Base-by-base conservation (phyloP, 1,140 invertebrate genomes). In the Diabrotica virgifera region DNA sequence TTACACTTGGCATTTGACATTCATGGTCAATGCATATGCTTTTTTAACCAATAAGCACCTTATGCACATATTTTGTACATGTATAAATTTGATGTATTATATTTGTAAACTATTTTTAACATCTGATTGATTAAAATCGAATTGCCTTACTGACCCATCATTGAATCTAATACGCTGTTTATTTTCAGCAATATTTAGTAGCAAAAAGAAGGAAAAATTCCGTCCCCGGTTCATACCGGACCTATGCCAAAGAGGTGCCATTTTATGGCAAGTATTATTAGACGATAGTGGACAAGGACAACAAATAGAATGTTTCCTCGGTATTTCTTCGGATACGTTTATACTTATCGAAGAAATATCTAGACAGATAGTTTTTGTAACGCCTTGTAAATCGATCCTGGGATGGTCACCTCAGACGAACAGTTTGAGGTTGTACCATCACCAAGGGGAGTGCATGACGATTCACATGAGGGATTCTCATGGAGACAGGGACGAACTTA, bases 301-400 rank as follows among this genome's bases (percentile, higher is more conserved):
- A 5, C 77, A 87, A 64, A 81, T 92, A 9, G 91, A 95, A 66
- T 94, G 92, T 76, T 89, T 94, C 64, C 81, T 97, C 61, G 95
- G 91, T 0, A 89, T 98, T 62, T 95, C 93, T 13, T 84, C 89
- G 9, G 94, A 97, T 74, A 91, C 89, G 0, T 81, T 97, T 53
- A 93, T 96, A 24, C 80, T 97, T 9, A 86, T 97, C 52, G 94
- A 97, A 78, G 89, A 94, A 74, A 84, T 82, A 59, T 88, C 89
- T 0, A 84, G 91, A 60, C 90, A 94, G 78, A 90, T 94, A 35
- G 86, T 97, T 8, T 94, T 96, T 71, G 92, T 93, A 9, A 85
- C 93, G 12, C 92, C 94, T 0, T 94, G 91, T 70, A 87, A 87
- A 70, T 87, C 89, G 35, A 86, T 98, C 55, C 84, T 98, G 12